Base-by-base conservation (phyloP, 2,797 vertebrate genomes). In the Propithecus perrieri region DNA sequence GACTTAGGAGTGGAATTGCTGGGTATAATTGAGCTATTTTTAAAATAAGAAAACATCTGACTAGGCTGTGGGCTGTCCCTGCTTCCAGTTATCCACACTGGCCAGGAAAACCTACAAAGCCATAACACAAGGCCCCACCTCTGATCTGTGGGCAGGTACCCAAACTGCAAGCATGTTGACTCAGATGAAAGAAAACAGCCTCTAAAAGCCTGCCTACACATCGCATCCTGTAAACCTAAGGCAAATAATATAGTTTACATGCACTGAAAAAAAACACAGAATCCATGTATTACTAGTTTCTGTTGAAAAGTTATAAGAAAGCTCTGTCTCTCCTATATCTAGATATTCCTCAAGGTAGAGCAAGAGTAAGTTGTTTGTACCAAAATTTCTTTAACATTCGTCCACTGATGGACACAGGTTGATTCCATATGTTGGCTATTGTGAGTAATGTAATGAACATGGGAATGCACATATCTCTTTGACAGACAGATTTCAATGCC, bases 1-100 rank as follows among this genome's bases (percentile, higher is more conserved):
- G 26, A 89, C 8, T 55, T 84, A 74, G 63, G 20, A 46, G 48
- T 69, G n/a, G 43, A 59, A 59, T 72, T 84, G 30, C 53, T 96
- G 50, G 55, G 38, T 50, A 75, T 67, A 18, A 65, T 26, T 61
- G 83, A 96, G 43, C 63, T 91, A 48, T 86, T 94, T 89, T 97
- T 71, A 85, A 81, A 95, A 61, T 75, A 86, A 85, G 48, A 78
- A 74, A 89, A 38, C 71, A 53, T 35, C 43, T 30, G 28, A 63
- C 41, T 15, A 74, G 63, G 55, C 38, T 76, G 30, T 46, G 48
- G 38, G 61, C 69, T 75, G 41, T 59, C 20, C 53, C 57, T 55
- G 9, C 48, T 94, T 92, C 79, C 26, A 48, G 57, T 59, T 78
- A n/a, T 61, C 50, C 43, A 80, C 76, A 75, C 0, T 1, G 89